phyloP scores from a whole-genome alignment of 2,113 vertebrate genomes.

The Furnarius figulus region DNA sequence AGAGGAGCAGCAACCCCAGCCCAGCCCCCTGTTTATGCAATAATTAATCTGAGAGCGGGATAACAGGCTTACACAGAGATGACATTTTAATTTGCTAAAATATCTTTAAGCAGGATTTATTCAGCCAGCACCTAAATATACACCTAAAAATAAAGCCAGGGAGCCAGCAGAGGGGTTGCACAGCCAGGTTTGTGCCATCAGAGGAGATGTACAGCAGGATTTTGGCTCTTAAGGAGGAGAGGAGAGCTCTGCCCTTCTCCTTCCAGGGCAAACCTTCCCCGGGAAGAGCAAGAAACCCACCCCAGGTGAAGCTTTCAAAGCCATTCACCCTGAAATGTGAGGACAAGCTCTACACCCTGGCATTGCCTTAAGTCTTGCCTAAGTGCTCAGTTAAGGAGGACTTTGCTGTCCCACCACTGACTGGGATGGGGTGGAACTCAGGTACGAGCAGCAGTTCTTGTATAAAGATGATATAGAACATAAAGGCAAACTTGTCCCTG shows the following conservation, averaged over 20 bases:
- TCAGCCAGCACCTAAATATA: neutral
- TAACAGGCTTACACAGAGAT: neutral
- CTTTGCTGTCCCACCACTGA: neutral
- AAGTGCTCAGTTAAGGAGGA: neutral
- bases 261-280: neutral
- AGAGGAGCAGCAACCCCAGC: neutral
- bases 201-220: accelerated
- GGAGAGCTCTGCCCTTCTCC: neutral
- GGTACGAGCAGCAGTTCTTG: neutral
- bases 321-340: neutral
- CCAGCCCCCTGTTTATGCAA: neutral
- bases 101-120: neutral
- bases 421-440: neutral
- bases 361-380: neutral
- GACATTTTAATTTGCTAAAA: constrained; percentile 32
- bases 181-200: accelerated
- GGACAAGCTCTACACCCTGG: neutral
- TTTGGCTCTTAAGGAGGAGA: neutral
- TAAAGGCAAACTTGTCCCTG: neutral
- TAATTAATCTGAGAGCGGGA: neutral
- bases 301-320: neutral
- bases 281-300: accelerated
- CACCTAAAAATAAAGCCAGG: neutral
- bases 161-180: accelerated
- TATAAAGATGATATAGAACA: accelerated